A percentile compares a stretch with the other conserved stretches of the same genome.
Evolutionary conservation across 2,888 invertebrate species (phyloP).

Genomic region (Drosophila imparisetae): DNA sequence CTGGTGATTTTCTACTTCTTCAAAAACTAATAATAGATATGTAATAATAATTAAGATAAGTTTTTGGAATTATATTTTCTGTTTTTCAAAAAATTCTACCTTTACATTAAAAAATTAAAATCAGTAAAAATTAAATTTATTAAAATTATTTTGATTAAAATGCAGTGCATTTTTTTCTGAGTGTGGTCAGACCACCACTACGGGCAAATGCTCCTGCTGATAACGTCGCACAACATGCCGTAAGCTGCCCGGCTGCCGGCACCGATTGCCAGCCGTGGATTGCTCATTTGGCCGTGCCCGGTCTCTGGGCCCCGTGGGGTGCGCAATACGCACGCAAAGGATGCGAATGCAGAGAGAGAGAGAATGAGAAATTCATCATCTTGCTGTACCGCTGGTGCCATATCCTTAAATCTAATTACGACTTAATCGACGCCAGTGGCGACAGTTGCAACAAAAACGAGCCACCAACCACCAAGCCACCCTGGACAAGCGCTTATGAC

Average conservation of each 20-base stretch:
- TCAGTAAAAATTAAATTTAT: too few relatives aligned
- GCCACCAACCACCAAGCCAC: conserved; percentile 60
- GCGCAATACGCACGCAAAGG: conserved; percentile 45
- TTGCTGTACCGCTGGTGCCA: conserved; percentile 83
- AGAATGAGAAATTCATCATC: conserved; percentile 81
- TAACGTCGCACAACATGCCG: conserved; percentile 79
- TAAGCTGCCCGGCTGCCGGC: conserved; percentile 65
- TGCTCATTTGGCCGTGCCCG: conserved; percentile 75
- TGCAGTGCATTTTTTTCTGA: not conserved
- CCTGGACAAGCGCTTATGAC: conserved; percentile 72
- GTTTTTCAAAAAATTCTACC: accelerated
- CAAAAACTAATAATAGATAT: too few relatives aligned
- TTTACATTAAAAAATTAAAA: too few relatives aligned
- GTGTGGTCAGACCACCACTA: conserved; percentile 24
- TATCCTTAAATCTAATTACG: conserved; percentile 85
- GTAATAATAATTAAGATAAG: too few relatives aligned
- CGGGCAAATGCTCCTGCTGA: conserved; percentile 60
- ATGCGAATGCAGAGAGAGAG: conserved; percentile 19
- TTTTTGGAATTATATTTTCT: too few relatives aligned
- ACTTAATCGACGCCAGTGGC: conserved; percentile 85
- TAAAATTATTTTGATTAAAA: not conserved
- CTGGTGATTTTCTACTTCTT: not conserved
- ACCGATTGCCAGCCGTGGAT: conserved; percentile 51
- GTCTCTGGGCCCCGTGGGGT: conserved; percentile 66
- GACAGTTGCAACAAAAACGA: conserved; percentile 77